Evolutionary conservation across 2,888 invertebrate genomes (phyloP), one percentile per base, ranked within the genome.

Genomic region (Drosophila fungiperda): DNA sequence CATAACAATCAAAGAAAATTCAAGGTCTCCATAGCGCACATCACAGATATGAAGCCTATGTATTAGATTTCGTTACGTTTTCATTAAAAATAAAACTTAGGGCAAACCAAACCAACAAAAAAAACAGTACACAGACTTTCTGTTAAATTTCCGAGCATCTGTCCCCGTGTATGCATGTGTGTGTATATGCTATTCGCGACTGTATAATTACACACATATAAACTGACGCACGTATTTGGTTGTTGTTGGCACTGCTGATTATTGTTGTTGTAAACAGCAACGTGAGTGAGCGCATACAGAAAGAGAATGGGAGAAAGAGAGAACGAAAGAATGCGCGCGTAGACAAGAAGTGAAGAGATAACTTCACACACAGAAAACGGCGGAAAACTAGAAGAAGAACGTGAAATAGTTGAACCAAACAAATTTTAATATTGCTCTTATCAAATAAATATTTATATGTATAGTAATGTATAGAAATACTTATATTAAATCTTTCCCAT

Each of bases 1-100:
- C 92, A 92, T 90, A 90, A 91, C 84, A 87, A 92, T 88, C 83
- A 90, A 81, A 87, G 90, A 89, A 88, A 88, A 91, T 92, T 93
- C 92, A 92, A 92, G 92, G 93, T 92, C 93, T 88, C 82, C 81
- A 73, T 68, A 72, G 75, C 73, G 66, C 75, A 58, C 73, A 80
- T 66, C 77, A 74, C 58, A 75, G 62, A 73, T 69, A 76, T 71
- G 65, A 75, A 78, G 82, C 80, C 77, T 68, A 80, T 76, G 77
- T 90, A 89, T 90, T 84, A 88, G 77, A 88, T 91, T 89, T 91
- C 87, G 82, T 83, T 90, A 84, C 84, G 84, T 79, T 80, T 86
- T 82, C 74, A 86, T 87, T 79, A 84, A 89, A 86, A 88, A 84
- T 87, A 86, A 86, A 86, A 82, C 69, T 68, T 78, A 64, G 62